phyloP scores from a whole-genome alignment of 2,113 vertebrate genomes.

The Orientallactaga bullata region DNA sequence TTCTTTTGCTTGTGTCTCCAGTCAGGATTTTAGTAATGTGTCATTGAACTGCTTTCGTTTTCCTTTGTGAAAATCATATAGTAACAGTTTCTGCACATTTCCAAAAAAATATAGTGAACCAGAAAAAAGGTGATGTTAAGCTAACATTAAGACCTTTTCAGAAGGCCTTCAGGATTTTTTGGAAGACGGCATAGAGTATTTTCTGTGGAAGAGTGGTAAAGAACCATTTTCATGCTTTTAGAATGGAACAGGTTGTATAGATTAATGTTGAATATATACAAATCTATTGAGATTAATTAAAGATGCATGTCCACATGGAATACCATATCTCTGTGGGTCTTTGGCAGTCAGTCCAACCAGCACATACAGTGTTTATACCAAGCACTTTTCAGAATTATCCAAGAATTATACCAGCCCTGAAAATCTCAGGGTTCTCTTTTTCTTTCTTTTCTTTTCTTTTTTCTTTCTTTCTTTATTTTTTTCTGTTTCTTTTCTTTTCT shows the following conservation, averaged over 20 bases:
- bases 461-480: constrained; percentile 37
- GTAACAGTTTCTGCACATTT: constrained; percentile 59
- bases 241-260: constrained; percentile 73
- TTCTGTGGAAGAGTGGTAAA: constrained; percentile 57
- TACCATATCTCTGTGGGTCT: constrained; percentile 61
- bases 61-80: constrained; percentile 64
- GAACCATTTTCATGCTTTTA: constrained; percentile 61
- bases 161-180: constrained; percentile 61
- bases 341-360: constrained; percentile 74
- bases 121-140: constrained; percentile 54
- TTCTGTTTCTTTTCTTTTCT: too few species aligned
- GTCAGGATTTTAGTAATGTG: constrained; percentile 72
- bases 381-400: constrained; percentile 74
- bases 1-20: constrained; percentile 54
- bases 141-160: constrained; percentile 66
- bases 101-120: constrained; percentile 52
- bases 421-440: constrained; percentile 8
- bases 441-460: constrained; percentile 44
- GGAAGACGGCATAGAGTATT: constrained; percentile 44
- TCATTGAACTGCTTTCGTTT: constrained; percentile 63
- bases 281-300: constrained; percentile 80
- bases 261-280: constrained; percentile 79
- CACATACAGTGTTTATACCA: constrained; percentile 73
- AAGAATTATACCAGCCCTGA: constrained; percentile 60
- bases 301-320: constrained; percentile 77